Evolutionary conservation across 1,140 invertebrate genomes (phyloP), one percentile per base, ranked within the genome.

Genomic region (Paramacrobiotus metropolitanus): DNA sequence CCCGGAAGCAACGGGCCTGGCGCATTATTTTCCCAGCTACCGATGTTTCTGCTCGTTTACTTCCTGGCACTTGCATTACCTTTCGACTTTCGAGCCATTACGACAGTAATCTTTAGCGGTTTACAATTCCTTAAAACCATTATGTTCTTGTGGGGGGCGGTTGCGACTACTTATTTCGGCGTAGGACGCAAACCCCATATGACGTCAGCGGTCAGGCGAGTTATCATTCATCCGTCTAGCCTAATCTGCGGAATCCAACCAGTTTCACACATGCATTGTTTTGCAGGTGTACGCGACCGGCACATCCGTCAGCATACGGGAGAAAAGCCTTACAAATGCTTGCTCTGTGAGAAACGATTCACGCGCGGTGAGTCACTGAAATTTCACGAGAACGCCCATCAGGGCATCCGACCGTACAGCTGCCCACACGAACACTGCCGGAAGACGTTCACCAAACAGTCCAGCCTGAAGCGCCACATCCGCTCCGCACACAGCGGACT

Each of bases 401-500:
- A 55, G 15, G 48, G 48, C 4, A 55, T 55, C 48, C 48, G 48
- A 9, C 48, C 48, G 24, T 55, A 55, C 24, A 20, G 15, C 24
- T 55, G 48, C 48, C 15, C 15, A 4, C 28, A 55, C 48, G 71
- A 70, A 68, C 73, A 68, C 55, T 75, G 73, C 63, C 44, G 64
- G 21, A 40, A 71, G 24, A 20, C 48, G 15, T 55, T 55, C 48
- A 55, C 48, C 15, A 55, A 55, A 24, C 15, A 55, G 48, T 55
- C 48, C 48, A 55, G 48, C 48, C 24, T 15, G 48, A 55, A 55
- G 24, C 48, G 48, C 48, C 48, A 66, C 45, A 40, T 40, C 34
- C n/a, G n/a, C n/a, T n/a, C n/a, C n/a, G n/a, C n/a, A n/a, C n/a
- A n/a, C n/a, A n/a, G n/a, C n/a, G n/a, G n/a, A n/a, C n/a, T n/a